Base-by-base conservation (phyloP, 2,113 vertebrate genomes). In the Cinclus mexicanus region DNA sequence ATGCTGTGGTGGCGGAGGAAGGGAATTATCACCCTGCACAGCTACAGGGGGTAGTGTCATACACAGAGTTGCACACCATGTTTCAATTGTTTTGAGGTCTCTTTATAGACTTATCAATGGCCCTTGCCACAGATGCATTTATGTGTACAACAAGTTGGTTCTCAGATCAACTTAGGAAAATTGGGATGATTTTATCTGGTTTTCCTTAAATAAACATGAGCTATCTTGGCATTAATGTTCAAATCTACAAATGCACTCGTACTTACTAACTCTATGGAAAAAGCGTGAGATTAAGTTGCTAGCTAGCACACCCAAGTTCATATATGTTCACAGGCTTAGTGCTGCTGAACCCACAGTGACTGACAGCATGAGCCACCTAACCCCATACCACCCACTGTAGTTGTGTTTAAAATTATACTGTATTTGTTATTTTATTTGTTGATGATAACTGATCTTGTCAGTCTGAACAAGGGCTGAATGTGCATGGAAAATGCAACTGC, bases 1-100 rank as follows among this genome's bases (percentile, higher is more conserved):
- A 1, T 0, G 1, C 31, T 61, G 42, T 11, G 67, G 2, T 1
- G 26, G 53, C 1, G n/a, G 28, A 78, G 28, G 12, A 61, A 65
- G 37, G 56, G 1, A 1, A 33, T 29, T 23, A 6, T 8, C 56
- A 26, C 14, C 52, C 65, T 76, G 44, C 63, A 25, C 26, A 39
- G 49, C 44, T 37, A 37, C 35, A 37, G 25, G 26, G 50, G 75
- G 37, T 67, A 69, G 44, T 15, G 49, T 25, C 57, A 60, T 2
- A 44, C 6, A 47, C 68, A 29, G 3, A 2, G 35, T 31, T 79
- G 61, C 70, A 59, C 25, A 12, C n/a, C 20, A 2, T 8, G 4
- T 18, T 42, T 19, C 26, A 33, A 47, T 23, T 41, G 61, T 68
- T 85, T 41, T 53, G n/a, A 65, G 42, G 19, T 83, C 25, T 80